Conservation (phyloP, 2,797 vertebrate genomes). For the Propithecus deckenii region DNA sequence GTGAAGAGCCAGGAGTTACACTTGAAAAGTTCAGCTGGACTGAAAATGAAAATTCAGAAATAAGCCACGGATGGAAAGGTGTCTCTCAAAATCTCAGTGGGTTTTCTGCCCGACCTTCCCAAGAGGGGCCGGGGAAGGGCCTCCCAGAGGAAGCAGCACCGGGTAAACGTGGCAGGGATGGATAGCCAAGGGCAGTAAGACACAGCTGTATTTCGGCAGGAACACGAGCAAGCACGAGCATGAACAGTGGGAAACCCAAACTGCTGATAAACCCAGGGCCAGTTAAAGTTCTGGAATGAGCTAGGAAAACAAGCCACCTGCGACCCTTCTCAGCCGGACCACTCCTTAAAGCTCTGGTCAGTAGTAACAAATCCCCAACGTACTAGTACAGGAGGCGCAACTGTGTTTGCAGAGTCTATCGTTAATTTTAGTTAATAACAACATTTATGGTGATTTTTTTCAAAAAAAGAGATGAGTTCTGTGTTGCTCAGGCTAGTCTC, state of each 20-base stretch:
- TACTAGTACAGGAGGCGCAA: no score
- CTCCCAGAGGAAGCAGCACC: not conserved
- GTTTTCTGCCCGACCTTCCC: not conserved
- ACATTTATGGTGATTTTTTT: fast-evolving
- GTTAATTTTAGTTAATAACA: no score
- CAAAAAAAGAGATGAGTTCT: not conserved
- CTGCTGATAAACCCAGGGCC: not conserved
- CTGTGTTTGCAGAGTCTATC: fast-evolving
- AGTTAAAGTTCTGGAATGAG: not conserved
- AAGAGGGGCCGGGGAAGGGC: not conserved
- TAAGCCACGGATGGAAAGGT: not conserved
- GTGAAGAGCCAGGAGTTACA: not conserved
- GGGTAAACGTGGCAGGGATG: not conserved
- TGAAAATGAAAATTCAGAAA: not conserved
- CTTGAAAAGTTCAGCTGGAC: not conserved
- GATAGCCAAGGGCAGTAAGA: fast-evolving
- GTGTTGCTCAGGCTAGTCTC: not conserved
- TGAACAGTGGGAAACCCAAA: not conserved
- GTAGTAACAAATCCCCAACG: fast-evolving
- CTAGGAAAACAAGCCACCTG: fast-evolving
- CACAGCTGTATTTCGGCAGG: not conserved
- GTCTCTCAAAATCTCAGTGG: not conserved
- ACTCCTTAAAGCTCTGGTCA: not conserved
- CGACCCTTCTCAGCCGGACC: not conserved
- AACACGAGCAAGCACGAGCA: fast-evolving